Conservation (phyloP, 1,140 invertebrate genomes). For the Adoxophyes honmai region DNA sequence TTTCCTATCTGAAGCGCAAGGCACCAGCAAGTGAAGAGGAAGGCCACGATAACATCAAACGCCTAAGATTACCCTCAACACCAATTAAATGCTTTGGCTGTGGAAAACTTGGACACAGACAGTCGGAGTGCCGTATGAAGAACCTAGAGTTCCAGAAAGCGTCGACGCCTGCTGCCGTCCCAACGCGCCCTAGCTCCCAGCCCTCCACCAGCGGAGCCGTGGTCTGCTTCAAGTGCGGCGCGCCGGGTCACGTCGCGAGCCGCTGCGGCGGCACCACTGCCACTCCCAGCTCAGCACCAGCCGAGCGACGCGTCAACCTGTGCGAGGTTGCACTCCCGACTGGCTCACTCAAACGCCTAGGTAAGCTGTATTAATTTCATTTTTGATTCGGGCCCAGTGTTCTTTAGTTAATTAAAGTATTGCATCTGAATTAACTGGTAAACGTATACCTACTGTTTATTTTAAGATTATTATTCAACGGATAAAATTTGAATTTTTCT, state of each 20-base stretch:
- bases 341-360: neutral
- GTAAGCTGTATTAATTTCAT: neutral
- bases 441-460: too few species aligned
- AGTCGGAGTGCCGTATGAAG: constrained; percentile 18
- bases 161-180: too few species aligned
- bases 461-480: too few species aligned
- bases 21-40: too few species aligned
- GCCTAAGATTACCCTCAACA: neutral
- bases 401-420: too few species aligned
- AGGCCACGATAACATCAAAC: too few species aligned
- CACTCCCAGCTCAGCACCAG: neutral
- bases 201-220: neutral
- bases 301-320: neutral
- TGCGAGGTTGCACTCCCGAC: too few species aligned
- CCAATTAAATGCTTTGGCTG: constrained; percentile 21
- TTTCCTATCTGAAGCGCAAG: too few species aligned
- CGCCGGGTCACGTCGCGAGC: constrained; percentile 16
- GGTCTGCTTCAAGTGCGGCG: constrained; percentile 21
- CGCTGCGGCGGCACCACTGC: constrained; percentile 17
- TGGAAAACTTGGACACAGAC: constrained; percentile 24
- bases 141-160: neutral
- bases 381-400: constrained; percentile 22
- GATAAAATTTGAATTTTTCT: too few species aligned
- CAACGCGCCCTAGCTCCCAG: neutral
- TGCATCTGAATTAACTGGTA: constrained; percentile 22